Evolutionary conservation across 2,797 vertebrate genomes (phyloP), one percentile per base, ranked within the genome.

Genomic region (Halcyon smyrnensis): DNA sequence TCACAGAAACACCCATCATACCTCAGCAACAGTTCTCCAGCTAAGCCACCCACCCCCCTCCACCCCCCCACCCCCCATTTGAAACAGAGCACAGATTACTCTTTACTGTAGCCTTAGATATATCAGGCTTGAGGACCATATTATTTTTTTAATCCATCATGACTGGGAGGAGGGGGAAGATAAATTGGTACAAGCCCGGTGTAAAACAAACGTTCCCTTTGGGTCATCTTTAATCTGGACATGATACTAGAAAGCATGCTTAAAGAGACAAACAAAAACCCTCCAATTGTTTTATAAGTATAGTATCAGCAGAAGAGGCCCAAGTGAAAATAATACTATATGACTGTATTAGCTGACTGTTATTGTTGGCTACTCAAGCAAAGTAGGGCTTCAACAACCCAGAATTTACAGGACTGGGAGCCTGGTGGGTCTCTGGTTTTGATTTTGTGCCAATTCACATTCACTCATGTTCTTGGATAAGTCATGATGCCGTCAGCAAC

Each of bases 311-410:
- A 27, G 64, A 94, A 92, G 76, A 89, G 27, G 57, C 60, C 84
- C 3, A 3, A 92, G 54, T 63, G 81, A 85, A 90, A 95, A 90
- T 80, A 90, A 77, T 79, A 89, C 69, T 41, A 43, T 45, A 70
- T 80, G 57, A 79, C 53, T 68, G 12, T 53, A 87, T 83, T 83
- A 89, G 62, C 75, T 60, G 30, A 67, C 77, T 91, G 62, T 87
- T 96, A 87, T 87, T 95, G 76, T 83, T 95, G 90, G 92, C 93
- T 83, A 84, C 75, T 93, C 82, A 80, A 93, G 90, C 59, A 80
- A 95, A 79, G 81, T 3, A 95, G 75, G 50, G 41, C 78, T 94
- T 92, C 84, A 80, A 65, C 69, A 92, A 75, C 53, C 30, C 78
- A 78, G 74, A 76, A 94, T 89, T 93, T 90, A 92, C 73, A 92